Conservation (phyloP, 1,140 invertebrate genomes). For the Lineus longissimus region DNA sequence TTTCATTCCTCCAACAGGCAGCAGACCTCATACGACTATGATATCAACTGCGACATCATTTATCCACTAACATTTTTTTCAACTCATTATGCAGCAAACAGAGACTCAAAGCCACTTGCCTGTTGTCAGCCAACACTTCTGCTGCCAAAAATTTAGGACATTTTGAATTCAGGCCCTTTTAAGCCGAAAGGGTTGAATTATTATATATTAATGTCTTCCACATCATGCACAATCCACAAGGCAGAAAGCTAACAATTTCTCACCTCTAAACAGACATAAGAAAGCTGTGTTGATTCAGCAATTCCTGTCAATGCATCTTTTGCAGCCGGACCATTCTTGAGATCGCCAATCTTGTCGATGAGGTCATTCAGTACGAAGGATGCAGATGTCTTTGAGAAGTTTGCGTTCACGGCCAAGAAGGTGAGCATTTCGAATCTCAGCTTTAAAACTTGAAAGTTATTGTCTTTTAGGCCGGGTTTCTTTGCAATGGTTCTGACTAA, state of each 20-base stretch:
- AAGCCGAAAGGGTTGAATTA: no score
- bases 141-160: no score
- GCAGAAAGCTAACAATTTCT: no score
- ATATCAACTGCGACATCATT: neutral
- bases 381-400: constrained; percentile 64
- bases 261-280: constrained; percentile 37
- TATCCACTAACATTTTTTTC: no score
- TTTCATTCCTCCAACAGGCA: neutral
- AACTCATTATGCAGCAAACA: no score
- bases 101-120: no score
- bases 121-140: no score
- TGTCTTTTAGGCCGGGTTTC: constrained; percentile 89
- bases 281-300: constrained; percentile 72
- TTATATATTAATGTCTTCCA: no score
- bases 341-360: constrained; percentile 79
- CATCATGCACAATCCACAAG: no score
- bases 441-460: constrained; percentile 89
- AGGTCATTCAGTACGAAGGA: constrained; percentile 75
- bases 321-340: constrained; percentile 70
- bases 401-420: constrained; percentile 70
- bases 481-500: constrained; percentile 71
- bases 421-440: constrained; percentile 74
- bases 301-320: constrained; percentile 70
- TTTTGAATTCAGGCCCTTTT: no score
- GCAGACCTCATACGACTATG: neutral